Evolutionary conservation across 2,113 vertebrate genomes (phyloP), one percentile per base, ranked within the genome.

Genomic region (Pitta sordida): DNA sequence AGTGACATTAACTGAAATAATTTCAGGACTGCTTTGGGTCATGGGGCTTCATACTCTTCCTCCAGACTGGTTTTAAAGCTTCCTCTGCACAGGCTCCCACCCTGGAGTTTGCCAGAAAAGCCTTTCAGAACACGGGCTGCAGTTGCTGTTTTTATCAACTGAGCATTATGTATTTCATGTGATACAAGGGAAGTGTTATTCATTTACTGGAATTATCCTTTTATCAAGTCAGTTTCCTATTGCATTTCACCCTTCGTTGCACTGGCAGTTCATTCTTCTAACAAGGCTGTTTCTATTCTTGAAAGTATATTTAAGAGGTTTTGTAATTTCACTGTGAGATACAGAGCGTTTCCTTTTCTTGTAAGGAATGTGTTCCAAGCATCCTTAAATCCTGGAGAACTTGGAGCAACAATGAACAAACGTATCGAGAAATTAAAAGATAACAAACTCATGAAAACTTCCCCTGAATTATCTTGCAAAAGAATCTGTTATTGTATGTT

Each of bases 201-300:
- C 95, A 96, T 96, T 96, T 93, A 96, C 96, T 94, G 94, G 87
- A 91, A 96, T 95, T 96, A 96, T 93, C 91, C 96, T 94, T 96
- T 94, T 96, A 96, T 96, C 94, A 93, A 91, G 91, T 94, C 82
- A 41, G 94, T 95, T 96, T 96, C 96, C 95, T 94, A 89, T 95
- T 95, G 94, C 94, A 94, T 96, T 96, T 96, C 96, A 96, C 96
- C 93, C 95, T 94, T 80, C 93, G 48, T 46, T 96, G 96, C 95
- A 73, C 96, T 80, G 85, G 84, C 62, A 83, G 78, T 65, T 96
- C 79, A 67, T 88, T 93, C 75, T 80, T 92, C 83, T 85, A 94
- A 96, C 93, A 94, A 94, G 79, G 90, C 76, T 75, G 55, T 82
- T 94, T 96, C 89, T 92, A 67, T 92, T 94, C 91, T 70, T 69